Evolutionary conservation across 92 coral and sea anemone species (phyloP), one percentile per base, ranked within the genome.

Genomic region (Parazoanthus darwini): DNA sequence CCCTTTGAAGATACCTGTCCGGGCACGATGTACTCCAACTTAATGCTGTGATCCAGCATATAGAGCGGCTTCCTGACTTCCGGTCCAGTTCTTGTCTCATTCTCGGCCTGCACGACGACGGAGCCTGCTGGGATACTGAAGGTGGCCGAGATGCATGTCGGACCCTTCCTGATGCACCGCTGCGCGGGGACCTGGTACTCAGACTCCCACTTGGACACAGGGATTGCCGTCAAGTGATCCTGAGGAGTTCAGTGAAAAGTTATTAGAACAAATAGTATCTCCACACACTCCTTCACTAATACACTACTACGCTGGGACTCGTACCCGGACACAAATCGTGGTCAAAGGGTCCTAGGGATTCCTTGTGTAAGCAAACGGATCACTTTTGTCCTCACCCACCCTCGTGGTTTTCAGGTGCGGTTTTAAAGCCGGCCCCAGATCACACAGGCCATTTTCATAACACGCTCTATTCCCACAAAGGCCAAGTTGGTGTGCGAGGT

Each of bases 171-270:
- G 81, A 93, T 93, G 71, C 99, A 97, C 85, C 94, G 94, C 39
- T 91, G 94, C 20, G 89, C 96, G n/a, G 99, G 97, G 4, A 92
- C 42, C 77, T 92, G 81, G 86, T 92, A 93, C 51, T 89, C 91
- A 38, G 92, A 79, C 54, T 86, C 38, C 99, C 99, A 97, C 58
- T 86, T 56, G 73, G 92, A 90, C 25, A 87, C 70, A 10, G 99
- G 97, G 46, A 97, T 88, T 25, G 92, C 87, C 16, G 92, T 92
- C 54, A 97, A 85, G 46, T 93, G 95, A 56, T 95, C 97, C 99
- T 97, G 85, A 5, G 81, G 38, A 26, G 36, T 6, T 50, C 25
- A 58, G 36, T 10, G 46, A 7, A 5, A 0, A 63, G 29, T 5
- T 25, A 20, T 35, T 68, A 51, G 23, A 3, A 70, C 23, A 56